Conservation (phyloP, 2,113 vertebrate species). For the Ciconia maguari region DNA sequence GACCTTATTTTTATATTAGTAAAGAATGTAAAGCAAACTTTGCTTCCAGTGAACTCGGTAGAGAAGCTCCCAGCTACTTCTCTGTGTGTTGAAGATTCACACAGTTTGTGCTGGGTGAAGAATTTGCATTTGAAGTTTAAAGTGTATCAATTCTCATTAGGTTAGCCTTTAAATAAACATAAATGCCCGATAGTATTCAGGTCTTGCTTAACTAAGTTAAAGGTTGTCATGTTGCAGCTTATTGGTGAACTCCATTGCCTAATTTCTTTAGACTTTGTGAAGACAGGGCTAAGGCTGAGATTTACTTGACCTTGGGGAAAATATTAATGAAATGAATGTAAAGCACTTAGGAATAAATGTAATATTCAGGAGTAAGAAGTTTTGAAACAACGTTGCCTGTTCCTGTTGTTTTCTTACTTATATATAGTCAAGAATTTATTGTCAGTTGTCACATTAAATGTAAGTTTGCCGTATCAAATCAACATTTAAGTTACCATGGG, state of each 20-base stretch:
- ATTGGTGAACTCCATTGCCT: not conserved
- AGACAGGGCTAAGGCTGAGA: not conserved
- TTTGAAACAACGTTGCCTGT: not conserved
- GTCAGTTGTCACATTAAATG: not conserved
- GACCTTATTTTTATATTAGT: slow-evolving; percentile 17
- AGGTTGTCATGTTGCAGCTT: slow-evolving; percentile 4
- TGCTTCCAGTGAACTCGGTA: not conserved
- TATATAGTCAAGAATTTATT: not conserved
- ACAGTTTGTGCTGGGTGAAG: not conserved
- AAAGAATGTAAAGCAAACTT: not conserved
- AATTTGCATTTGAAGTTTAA: not conserved
- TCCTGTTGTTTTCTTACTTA: not conserved
- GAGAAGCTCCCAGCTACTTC: not conserved
- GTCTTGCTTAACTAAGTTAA: slow-evolving; percentile 38
- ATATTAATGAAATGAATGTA: not conserved
- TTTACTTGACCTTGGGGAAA: slow-evolving; percentile 22
- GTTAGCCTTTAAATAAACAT: not conserved
- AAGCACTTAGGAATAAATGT: not conserved
- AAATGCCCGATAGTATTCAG: not conserved
- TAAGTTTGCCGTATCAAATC: not conserved
- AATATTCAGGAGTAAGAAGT: not conserved
- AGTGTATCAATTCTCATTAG: not conserved
- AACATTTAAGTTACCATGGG: not conserved
- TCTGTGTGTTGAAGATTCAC: not conserved
- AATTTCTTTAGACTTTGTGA: slow-evolving; percentile 1